Evolutionary conservation across 2,888 invertebrate genomes (phyloP).

Genomic region (Diadegma fenestrale): DNA sequence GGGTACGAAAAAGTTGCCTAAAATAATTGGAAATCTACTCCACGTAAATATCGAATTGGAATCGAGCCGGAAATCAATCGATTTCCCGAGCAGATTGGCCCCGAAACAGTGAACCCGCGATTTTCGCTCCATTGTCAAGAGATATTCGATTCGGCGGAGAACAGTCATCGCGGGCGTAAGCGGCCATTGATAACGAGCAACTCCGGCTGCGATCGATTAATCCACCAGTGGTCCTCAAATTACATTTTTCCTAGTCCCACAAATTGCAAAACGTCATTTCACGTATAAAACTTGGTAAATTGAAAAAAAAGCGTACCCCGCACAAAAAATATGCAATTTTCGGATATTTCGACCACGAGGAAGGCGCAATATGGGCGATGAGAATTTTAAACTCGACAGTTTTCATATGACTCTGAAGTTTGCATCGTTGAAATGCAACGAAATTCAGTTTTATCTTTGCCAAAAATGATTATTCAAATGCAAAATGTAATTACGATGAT

Average conservation of each 20-base stretch:
- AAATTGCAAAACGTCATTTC: background rate
- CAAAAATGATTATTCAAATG: too few species aligned
- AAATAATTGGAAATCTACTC: slow-evolving; percentile 11
- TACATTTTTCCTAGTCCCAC: background rate
- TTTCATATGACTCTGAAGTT: background rate
- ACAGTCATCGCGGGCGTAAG: slow-evolving; percentile 2
- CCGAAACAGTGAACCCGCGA: slow-evolving; percentile 18
- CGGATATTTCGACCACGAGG: background rate
- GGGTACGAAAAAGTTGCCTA: background rate
- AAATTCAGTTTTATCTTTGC: too few species aligned
- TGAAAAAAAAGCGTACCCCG: background rate
- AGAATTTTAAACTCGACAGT: background rate
- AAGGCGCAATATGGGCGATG: background rate
- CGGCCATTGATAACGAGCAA: slow-evolving; percentile 25
- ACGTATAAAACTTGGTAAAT: background rate
- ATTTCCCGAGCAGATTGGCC: slow-evolving; percentile 31
- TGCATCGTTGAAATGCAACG: too few species aligned
- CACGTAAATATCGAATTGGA: background rate
- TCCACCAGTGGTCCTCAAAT: slow-evolving; percentile 23
- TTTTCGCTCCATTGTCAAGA: slow-evolving; percentile 25
- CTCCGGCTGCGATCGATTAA: slow-evolving; percentile 27
- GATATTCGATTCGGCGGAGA: slow-evolving; percentile 17
- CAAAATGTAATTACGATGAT: too few species aligned
- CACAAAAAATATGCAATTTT: background rate
- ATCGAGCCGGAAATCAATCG: slow-evolving; percentile 35